A percentile compares a stretch with the other conserved stretches of the same genome.
Evolutionary conservation across 2,797 vertebrate genomes (phyloP).

Genomic region (Pseudotriccus pelzelni): DNA sequence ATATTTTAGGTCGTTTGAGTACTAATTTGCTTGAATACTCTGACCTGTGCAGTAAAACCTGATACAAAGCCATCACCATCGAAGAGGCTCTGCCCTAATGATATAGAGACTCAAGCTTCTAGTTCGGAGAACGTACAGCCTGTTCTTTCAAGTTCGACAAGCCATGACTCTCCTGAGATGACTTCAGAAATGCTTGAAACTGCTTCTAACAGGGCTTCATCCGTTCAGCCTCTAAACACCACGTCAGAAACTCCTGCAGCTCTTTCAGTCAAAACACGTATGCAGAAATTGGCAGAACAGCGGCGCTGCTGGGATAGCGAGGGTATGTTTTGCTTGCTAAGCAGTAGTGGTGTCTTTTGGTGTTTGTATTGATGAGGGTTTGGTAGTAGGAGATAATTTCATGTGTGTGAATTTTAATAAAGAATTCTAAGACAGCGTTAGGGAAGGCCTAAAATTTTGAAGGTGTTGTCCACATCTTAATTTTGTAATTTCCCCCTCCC

Average conservation of each 20-base stretch:
- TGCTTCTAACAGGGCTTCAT: neutral
- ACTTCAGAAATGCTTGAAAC: conserved; percentile 70
- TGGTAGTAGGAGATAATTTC: neutral
- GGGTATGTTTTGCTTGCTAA: conserved; percentile 48
- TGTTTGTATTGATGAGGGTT: neutral
- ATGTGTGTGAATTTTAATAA: neutral
- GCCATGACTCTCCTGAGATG: conserved; percentile 43
- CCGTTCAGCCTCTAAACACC: neutral
- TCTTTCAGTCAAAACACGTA: conserved; percentile 83
- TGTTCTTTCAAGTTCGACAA: neutral
- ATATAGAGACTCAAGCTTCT: conserved; percentile 59
- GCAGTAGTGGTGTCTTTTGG: neutral
- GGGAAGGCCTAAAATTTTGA: neutral
- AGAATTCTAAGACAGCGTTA: neutral
- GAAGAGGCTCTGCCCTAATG: conserved; percentile 88
- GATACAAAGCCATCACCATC: conserved; percentile 89
- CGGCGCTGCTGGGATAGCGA: conserved; percentile 85
- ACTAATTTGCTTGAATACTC: neutral
- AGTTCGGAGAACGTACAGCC: conserved; percentile 83
- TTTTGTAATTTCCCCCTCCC: neutral
- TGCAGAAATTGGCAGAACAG: conserved; percentile 88
- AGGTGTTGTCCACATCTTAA: neutral
- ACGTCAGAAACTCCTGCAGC: conserved; percentile 16
- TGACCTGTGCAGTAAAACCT: conserved; percentile 73
- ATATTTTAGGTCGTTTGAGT: neutral